Conservation (phyloP, 2,888 invertebrate genomes). For the Crossocerus cetratus region DNA sequence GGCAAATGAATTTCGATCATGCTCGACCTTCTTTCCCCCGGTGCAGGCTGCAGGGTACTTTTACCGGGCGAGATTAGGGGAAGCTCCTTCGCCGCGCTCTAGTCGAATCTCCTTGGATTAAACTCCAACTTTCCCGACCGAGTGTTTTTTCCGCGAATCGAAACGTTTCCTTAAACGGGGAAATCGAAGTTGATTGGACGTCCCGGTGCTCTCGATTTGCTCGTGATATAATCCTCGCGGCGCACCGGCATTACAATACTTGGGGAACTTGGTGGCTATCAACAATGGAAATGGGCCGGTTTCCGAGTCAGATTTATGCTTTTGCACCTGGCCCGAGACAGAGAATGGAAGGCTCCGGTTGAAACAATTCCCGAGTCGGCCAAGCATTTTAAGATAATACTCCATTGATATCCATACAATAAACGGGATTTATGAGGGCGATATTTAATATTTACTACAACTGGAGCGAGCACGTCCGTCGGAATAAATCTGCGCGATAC, state of each 20-base stretch:
- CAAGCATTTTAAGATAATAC: conserved; percentile 14
- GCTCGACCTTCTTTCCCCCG: conserved; percentile 7
- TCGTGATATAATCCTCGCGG: too few species aligned
- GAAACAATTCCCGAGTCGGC: too few species aligned
- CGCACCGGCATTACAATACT: too few species aligned
- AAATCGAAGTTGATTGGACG: background rate
- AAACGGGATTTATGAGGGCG: conserved; percentile 40
- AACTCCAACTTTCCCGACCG: background rate
- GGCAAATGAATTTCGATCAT: conserved; percentile 39
- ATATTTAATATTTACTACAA: conserved; percentile 38
- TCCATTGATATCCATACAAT: conserved; percentile 23
- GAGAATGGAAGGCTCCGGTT: too few species aligned
- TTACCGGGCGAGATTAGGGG: conserved; percentile 20
- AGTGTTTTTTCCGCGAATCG: background rate
- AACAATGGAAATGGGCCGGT: too few species aligned
- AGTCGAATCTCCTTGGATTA: conserved; percentile 16
- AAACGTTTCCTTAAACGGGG: background rate
- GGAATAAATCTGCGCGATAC: conserved; percentile 27
- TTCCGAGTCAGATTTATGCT: too few species aligned
- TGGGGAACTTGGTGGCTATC: too few species aligned
- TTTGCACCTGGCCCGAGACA: too few species aligned
- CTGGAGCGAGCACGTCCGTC: conserved; percentile 16
- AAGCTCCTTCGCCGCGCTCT: background rate
- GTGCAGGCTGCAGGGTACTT: conserved; percentile 10
- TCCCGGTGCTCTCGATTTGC: too few species aligned